Evolutionary conservation across 2,888 invertebrate species (phyloP).

Genomic region (Parnassius apollo): DNA sequence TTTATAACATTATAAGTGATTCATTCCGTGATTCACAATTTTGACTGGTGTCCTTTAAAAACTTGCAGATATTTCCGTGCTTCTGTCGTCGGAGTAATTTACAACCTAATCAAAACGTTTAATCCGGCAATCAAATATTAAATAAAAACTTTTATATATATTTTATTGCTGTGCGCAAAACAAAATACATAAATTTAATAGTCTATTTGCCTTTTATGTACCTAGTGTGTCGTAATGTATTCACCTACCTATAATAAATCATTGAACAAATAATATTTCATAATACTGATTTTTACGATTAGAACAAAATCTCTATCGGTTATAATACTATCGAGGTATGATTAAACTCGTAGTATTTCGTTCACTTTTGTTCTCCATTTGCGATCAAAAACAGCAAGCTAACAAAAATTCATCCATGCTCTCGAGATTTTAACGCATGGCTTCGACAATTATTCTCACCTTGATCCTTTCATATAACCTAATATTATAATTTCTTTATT

Average conservation of each 20-base stretch:
- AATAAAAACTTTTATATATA: background rate
- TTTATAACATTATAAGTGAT: slow-evolving; percentile 6
- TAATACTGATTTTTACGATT: background rate
- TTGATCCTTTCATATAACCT: no score
- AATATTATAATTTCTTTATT: no score
- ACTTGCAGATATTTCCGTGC: slow-evolving; percentile 5
- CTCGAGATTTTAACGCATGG: no score
- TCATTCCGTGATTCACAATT: slow-evolving; percentile 22
- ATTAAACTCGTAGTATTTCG: no score
- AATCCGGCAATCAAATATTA: background rate
- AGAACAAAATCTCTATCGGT: no score
- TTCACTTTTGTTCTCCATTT: no score
- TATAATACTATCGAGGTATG: no score
- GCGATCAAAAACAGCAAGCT: no score
- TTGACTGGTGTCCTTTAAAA: slow-evolving; percentile 11
- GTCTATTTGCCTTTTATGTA: background rate
- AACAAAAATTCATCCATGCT: no score
- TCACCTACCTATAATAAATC: background rate
- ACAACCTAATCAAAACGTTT: slow-evolving; percentile 19
- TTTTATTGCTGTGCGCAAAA: slow-evolving; percentile 1
- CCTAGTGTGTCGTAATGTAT: background rate
- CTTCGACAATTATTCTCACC: no score
- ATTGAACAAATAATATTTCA: background rate
- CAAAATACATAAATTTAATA: background rate
- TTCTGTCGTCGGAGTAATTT: slow-evolving; percentile 12